A percentile compares a stretch with the other conserved stretches of the same genome.
These are phyloP conservation scores for Pseudoatta argentina DNA, from an alignment of 1,140 invertebrate species.

Conservation along the genomic window DNA sequence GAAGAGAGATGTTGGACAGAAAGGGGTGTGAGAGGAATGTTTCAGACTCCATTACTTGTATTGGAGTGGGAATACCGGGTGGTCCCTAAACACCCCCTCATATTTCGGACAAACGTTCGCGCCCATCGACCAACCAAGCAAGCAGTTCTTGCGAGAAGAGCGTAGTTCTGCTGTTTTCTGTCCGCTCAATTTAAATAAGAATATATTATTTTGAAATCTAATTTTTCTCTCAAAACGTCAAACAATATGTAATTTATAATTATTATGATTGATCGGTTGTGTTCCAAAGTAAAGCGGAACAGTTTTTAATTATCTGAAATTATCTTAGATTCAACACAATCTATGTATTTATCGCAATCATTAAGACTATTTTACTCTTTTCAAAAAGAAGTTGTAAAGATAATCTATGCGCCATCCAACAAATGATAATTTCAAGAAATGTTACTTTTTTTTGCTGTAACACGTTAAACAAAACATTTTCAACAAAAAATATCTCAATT, in stretches of 20 bases:
- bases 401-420: background rate
- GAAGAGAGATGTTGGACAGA: constrained; percentile 25
- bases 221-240: background rate
- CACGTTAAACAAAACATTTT: background rate
- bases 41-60: constrained; percentile 84
- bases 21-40: constrained; percentile 76
- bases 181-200: constrained; percentile 4
- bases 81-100: constrained; percentile 80
- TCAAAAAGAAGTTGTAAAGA: background rate
- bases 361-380: background rate
- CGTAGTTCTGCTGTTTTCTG: background rate
- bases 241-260: background rate
- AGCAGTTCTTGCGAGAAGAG: constrained; percentile 30
- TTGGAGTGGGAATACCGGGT: constrained; percentile 82
- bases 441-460: background rate
- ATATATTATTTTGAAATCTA: constrained; percentile 1
- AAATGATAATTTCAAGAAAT: background rate
- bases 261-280: background rate
- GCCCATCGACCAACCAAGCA: constrained; percentile 55
- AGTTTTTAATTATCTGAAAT: background rate
- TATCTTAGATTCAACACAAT: background rate
- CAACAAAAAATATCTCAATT: background rate
- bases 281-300: background rate
- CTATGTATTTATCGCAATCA: background rate
- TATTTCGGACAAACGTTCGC: constrained; percentile 81